Evolutionary conservation across 2,888 invertebrate genomes (phyloP).

Genomic region (Stenotaenia linearis): DNA sequence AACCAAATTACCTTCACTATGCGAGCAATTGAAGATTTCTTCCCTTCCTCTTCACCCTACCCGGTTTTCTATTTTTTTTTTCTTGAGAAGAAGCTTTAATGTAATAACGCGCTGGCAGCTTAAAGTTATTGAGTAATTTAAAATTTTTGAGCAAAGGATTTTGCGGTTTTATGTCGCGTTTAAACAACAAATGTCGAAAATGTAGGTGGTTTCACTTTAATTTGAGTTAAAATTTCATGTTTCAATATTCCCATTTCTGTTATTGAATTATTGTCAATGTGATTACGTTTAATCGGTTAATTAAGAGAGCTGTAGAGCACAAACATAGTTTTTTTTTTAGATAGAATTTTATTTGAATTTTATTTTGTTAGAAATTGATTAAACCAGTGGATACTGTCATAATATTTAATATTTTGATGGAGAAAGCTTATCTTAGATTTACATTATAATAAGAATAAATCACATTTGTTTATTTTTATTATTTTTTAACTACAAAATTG

Average conservation of each 20-base stretch:
- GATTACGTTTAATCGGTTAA: not conserved
- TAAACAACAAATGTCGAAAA: not conserved
- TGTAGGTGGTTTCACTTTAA: not conserved
- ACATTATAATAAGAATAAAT: not conserved
- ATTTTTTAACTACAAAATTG: not conserved
- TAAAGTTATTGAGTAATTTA: not conserved
- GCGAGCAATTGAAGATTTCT: not conserved
- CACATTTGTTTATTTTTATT: not conserved
- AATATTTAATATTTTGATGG: not conserved
- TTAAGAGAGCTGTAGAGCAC: not conserved
- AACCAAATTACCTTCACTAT: not conserved
- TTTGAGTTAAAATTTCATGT: not conserved
- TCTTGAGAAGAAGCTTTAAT: not conserved
- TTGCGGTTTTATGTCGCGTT: not conserved
- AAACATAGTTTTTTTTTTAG: not conserved
- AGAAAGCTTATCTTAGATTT: not conserved
- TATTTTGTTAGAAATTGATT: not conserved
- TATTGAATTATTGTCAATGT: not conserved
- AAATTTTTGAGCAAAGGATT: not conserved
- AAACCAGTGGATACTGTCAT: constrained; percentile 9
- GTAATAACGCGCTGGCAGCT: not conserved
- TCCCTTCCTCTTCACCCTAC: not conserved
- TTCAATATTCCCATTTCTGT: not conserved
- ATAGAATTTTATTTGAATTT: not conserved
- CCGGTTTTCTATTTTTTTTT: no score